Conservation (phyloP, 2,888 invertebrate species). For the Cotesia congregata region DNA sequence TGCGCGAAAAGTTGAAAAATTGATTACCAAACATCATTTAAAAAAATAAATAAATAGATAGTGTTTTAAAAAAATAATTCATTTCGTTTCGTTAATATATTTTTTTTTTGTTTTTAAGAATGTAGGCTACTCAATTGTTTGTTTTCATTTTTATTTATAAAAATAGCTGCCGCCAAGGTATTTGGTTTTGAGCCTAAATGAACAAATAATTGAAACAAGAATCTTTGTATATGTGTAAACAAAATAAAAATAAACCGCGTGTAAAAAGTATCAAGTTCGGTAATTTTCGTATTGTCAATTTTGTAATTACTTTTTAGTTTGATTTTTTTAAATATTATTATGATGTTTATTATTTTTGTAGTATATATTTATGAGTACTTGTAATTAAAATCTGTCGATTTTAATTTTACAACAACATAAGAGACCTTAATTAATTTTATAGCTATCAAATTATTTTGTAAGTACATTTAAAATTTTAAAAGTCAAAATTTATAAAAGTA, state of each 20-base stretch:
- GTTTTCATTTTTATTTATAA: too few relatives aligned
- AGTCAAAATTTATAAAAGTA: neutral
- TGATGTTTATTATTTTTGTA: too few relatives aligned
- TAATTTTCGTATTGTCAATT: neutral
- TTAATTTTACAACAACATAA: neutral
- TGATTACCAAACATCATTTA: neutral
- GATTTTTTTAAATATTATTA: neutral
- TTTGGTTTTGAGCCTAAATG: neutral
- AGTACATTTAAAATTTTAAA: neutral
- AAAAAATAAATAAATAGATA: slow-evolving; percentile 39
- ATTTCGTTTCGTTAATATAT: neutral
- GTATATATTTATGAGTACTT: neutral
- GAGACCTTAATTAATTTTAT: neutral
- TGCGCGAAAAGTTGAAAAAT: slow-evolving; percentile 35
- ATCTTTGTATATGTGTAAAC: neutral
- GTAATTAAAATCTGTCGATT: too few relatives aligned
- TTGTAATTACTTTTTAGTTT: neutral
- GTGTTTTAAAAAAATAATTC: slow-evolving; percentile 33
- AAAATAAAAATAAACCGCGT: neutral
- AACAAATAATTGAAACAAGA: neutral
- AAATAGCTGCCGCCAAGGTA: too few relatives aligned
- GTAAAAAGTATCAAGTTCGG: neutral
- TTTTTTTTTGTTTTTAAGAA: neutral
- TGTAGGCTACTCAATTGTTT: too few relatives aligned
- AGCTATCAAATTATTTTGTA: neutral